Conservation (phyloP, 2,797 vertebrate genomes). For the Discoglossus pictus region DNA sequence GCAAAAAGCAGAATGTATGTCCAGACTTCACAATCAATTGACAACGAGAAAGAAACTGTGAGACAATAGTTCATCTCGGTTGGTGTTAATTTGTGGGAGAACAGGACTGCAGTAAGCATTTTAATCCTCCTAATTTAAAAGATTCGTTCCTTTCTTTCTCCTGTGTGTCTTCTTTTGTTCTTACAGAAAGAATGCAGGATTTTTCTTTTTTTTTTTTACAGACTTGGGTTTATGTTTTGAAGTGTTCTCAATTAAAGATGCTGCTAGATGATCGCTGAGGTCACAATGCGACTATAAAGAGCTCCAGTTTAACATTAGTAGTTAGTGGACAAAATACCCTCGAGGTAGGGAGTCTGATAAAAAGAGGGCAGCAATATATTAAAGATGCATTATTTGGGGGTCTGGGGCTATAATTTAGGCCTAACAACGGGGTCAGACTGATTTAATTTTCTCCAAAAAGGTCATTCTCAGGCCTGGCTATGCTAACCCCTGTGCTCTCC, state of each 20-base stretch:
- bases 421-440: slow-evolving; percentile 60
- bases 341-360: slow-evolving; percentile 63
- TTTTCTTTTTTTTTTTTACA: too few species aligned
- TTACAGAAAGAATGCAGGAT: slow-evolving; percentile 52
- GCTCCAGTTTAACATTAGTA: slow-evolving; percentile 60
- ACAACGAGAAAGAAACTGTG: slow-evolving; percentile 24
- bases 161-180: slow-evolving; percentile 31
- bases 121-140: slow-evolving; percentile 43
- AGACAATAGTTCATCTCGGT: slow-evolving; percentile 39
- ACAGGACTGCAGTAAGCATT: slow-evolving; percentile 45
- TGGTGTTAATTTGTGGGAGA: slow-evolving; percentile 52
- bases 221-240: slow-evolving; percentile 51
- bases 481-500: slow-evolving; percentile 65
- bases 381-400: slow-evolving; percentile 65
- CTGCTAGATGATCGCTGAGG: slow-evolving; percentile 59
- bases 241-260: slow-evolving; percentile 56
- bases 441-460: slow-evolving; percentile 66
- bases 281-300: slow-evolving; percentile 61
- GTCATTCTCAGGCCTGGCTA: slow-evolving; percentile 66
- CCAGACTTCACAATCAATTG: slow-evolving; percentile 22
- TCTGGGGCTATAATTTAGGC: slow-evolving; percentile 66
- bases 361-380: slow-evolving; percentile 62
- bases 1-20: slow-evolving; percentile 23
- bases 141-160: slow-evolving; percentile 42
- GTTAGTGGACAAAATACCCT: slow-evolving; percentile 63